Evolutionary conservation across 2,797 vertebrate species (phyloP).

Genomic region (Acipenser ruthenus): DNA sequence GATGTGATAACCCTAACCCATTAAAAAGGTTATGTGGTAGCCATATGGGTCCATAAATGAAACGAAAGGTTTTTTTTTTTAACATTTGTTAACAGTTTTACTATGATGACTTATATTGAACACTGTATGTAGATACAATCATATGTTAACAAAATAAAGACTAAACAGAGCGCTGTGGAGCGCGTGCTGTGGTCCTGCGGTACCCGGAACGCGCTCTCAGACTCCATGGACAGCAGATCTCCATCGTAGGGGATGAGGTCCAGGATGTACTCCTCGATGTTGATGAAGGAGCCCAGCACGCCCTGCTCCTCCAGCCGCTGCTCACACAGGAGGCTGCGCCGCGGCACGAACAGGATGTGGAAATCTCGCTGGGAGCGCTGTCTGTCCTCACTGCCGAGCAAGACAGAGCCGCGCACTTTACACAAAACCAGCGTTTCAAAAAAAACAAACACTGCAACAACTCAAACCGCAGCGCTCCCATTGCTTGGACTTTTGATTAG

Average conservation of each 20-base stretch:
- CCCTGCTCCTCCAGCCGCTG: constrained; percentile 90
- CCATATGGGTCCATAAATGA: too few relatives aligned
- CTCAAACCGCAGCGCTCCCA: too few relatives aligned
- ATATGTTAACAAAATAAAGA: background rate
- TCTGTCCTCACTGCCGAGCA: constrained; percentile 73
- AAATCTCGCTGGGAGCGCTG: constrained; percentile 76
- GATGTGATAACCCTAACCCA: too few relatives aligned
- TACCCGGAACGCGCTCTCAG: constrained; percentile 87
- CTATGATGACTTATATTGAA: background rate
- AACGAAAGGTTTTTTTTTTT: too few relatives aligned
- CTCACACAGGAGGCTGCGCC: constrained; percentile 87
- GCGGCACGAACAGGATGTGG: constrained; percentile 92
- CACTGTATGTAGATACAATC: background rate
- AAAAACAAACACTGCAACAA: background rate
- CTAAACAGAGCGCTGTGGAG: background rate
- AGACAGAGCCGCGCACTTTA: constrained; percentile 5
- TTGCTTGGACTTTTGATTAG: too few relatives aligned
- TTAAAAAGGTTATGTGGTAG: too few relatives aligned
- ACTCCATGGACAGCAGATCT: constrained; percentile 96
- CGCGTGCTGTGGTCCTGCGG: too few relatives aligned
- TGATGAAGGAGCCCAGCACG: constrained; percentile 78
- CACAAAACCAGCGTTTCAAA: background rate
- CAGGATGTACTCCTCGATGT: constrained; percentile 88
- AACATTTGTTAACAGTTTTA: too few relatives aligned
- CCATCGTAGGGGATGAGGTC: constrained; percentile 93